A percentile compares a stretch with the other conserved stretches of the same genome.
Evolutionary conservation across 2,113 vertebrate genomes (phyloP).

Genomic region (Syngnathus scovelli): DNA sequence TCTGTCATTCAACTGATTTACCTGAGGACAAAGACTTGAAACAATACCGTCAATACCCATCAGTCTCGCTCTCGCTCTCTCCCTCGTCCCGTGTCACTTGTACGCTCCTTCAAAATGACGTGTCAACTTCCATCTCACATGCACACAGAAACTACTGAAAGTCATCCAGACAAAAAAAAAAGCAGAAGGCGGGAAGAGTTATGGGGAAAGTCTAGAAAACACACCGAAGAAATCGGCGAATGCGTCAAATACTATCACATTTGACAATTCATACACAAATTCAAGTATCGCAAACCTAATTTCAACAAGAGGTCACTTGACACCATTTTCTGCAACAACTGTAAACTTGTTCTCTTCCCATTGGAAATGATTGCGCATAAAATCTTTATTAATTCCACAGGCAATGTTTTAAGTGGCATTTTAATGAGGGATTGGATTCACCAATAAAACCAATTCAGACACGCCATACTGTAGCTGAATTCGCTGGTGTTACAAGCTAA

Average conservation of each 20-base stretch:
- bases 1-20: slow-evolving; percentile 14
- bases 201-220: not conserved
- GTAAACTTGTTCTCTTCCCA: too few relatives aligned
- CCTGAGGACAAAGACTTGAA: slow-evolving; percentile 9
- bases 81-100: not conserved
- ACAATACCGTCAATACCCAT: slow-evolving; percentile 12
- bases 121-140: not conserved
- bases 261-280: not conserved
- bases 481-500: too few relatives aligned
- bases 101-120: not conserved
- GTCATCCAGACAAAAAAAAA: not conserved
- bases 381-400: too few relatives aligned
- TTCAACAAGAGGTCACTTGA: not conserved
- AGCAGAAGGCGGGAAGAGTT: not conserved
- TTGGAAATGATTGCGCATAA: too few relatives aligned
- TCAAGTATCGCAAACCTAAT: not conserved
- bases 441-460: too few relatives aligned
- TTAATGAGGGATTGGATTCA: too few relatives aligned
- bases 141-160: not conserved
- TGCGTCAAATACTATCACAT: not conserved
- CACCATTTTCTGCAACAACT: too few relatives aligned
- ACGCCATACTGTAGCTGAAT: too few relatives aligned
- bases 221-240: not conserved
- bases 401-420: too few relatives aligned
- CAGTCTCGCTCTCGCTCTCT: not conserved